Evolutionary conservation across 2,797 vertebrate genomes (phyloP), one percentile per base, ranked within the genome.

Genomic region (Squalus acanthias): DNA sequence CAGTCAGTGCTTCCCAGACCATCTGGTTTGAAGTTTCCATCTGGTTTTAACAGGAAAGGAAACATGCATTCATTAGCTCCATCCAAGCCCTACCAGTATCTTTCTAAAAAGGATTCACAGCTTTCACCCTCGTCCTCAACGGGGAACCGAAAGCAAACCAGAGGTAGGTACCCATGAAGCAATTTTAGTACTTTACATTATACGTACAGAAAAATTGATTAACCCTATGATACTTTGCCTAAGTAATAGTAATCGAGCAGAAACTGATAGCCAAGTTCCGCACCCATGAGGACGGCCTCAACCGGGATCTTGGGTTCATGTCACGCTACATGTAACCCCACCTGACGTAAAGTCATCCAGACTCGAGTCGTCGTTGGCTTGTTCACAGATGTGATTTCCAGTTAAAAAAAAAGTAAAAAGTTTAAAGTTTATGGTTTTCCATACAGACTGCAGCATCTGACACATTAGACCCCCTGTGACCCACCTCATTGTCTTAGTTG

Each of bases 1-100:
- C 53, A 95, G 50, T 95, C 94, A 20, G 50, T 76, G 70, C 94
- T 95, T 76, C 3, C 50, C 69, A 95, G 29, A 24, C 94, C 94
- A 95, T 95, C 94, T 74, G 50, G 94, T 22, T 57, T 95, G 70
- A 95, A 95, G 53, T 70, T 76, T 76, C 94, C 94, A 53, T 95
- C 94, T 74, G 50, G 24, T 95, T 74, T 95, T 17, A 95, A 95
- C n/a, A 95, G 70, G 29, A 95, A 95, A 95, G 94, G 94, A 57
- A 95, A 57, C 12, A 20, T 76, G 29, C 94, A 95, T 95, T 74
- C 70, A 57, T 29, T 76, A 74, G 76, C 94, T 74, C 50, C 94
- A n/a, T 57, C 72, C 17, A 95, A 95, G 50, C 94, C 94, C 15
- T 95, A 95, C 9, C 69, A 95, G 33, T 60, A 76, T 95, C 6